phyloP scores from a whole-genome alignment of 2,888 invertebrate species.

The Eristalinus aeneus region DNA sequence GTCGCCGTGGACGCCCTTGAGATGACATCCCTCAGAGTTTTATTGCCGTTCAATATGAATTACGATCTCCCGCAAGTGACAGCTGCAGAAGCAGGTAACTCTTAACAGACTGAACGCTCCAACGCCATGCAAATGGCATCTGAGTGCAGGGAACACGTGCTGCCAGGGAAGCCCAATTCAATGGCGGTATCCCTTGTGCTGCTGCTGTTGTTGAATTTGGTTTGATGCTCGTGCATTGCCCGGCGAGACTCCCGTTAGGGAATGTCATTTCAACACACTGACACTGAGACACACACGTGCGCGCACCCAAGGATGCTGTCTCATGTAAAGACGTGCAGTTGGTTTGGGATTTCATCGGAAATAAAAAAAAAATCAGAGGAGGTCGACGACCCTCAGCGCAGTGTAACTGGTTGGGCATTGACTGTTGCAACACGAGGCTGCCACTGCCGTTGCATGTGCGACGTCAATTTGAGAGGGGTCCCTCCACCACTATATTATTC shows the following conservation, averaged over 20 bases:
- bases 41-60: not conserved
- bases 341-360: slow-evolving; percentile 15
- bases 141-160: slow-evolving; percentile 52
- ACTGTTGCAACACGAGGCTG: slow-evolving; percentile 46
- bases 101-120: not conserved
- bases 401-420: slow-evolving; percentile 22
- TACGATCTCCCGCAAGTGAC: not conserved
- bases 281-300: slow-evolving; percentile 5
- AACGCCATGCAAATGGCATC: not conserved
- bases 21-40: slow-evolving; percentile 23
- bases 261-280: slow-evolving; percentile 42
- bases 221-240: slow-evolving; percentile 9
- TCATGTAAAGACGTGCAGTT: not conserved
- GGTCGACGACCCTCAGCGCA: slow-evolving; percentile 38
- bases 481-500: slow-evolving; percentile 41
- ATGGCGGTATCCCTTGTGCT: slow-evolving; percentile 2
- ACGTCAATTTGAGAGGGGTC: slow-evolving; percentile 14
- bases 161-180: slow-evolving; percentile 6
- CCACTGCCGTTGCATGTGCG: slow-evolving; percentile 38
- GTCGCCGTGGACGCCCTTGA: slow-evolving; percentile 36
- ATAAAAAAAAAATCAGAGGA: slow-evolving; percentile 9
- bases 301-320: slow-evolving; percentile 22
- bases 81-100: slow-evolving; percentile 15
- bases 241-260: slow-evolving; percentile 45
- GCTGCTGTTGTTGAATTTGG: not conserved